These are phyloP conservation scores for Myotis vivesi DNA, from an alignment of 2,797 vertebrate genomes.

Conservation along the genomic window DNA sequence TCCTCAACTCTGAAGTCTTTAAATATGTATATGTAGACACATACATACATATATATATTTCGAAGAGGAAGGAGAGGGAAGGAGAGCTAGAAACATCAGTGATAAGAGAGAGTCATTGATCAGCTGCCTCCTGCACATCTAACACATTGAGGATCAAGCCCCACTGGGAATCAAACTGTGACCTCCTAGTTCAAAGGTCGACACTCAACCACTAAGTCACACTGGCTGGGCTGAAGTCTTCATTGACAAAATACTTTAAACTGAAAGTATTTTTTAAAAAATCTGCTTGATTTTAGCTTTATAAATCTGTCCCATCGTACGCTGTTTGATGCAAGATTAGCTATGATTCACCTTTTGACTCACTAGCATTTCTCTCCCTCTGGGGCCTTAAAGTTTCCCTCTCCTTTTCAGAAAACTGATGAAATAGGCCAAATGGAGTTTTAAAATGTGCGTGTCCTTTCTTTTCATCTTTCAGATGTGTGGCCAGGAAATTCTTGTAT, in stretches of 20 bases:
- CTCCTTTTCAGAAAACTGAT: constrained; percentile 37
- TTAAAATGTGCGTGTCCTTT: neutral
- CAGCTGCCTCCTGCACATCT: too few relatives aligned
- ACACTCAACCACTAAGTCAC: too few relatives aligned
- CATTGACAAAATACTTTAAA: neutral
- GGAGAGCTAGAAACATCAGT: too few relatives aligned
- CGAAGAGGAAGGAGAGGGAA: too few relatives aligned
- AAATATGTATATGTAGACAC: too few relatives aligned
- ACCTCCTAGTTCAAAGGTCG: too few relatives aligned
- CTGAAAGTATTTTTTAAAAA: neutral
- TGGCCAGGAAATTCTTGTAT: constrained; percentile 92
- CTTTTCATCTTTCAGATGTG: constrained; percentile 84
- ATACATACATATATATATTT: too few relatives aligned
- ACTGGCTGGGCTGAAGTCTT: neutral
- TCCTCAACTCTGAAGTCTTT: neutral
- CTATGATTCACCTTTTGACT: neutral
- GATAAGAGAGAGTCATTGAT: too few relatives aligned
- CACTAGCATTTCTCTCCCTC: neutral
- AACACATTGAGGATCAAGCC: too few relatives aligned
- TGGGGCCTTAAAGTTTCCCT: neutral
- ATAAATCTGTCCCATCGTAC: neutral
- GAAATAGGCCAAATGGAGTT: neutral
- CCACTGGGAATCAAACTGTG: too few relatives aligned
- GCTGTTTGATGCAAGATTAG: neutral
- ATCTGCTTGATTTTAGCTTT: constrained; percentile 21